Conservation (phyloP, 1,140 invertebrate genomes). For the Zaprionus ghesquierei region DNA sequence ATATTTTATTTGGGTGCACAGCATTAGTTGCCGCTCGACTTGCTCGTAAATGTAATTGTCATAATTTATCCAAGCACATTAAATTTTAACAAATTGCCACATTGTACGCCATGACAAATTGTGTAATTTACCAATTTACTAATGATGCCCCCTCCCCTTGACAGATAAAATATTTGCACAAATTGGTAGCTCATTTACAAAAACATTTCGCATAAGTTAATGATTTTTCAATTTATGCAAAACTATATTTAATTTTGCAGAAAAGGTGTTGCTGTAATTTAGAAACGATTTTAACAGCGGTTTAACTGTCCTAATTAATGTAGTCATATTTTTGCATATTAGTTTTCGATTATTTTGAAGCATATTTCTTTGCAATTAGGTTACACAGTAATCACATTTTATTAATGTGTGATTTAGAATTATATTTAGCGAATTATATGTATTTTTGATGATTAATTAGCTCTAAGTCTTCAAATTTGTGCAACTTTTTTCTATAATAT, state of each 20-base stretch:
- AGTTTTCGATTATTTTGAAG: background rate
- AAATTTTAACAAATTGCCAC: conserved; percentile 43
- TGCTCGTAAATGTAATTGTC: conserved; percentile 51
- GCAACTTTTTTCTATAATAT: too few relatives aligned
- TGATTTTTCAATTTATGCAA: conserved; percentile 1
- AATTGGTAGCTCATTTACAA: background rate
- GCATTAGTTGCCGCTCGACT: too few relatives aligned
- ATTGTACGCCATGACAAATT: conserved; percentile 29
- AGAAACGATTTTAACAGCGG: background rate
- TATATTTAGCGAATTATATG: too few relatives aligned
- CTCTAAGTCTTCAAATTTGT: too few relatives aligned
- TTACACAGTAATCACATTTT: too few relatives aligned
- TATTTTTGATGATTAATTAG: too few relatives aligned
- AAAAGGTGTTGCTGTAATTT: background rate
- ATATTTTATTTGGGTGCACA: conserved; percentile 21
- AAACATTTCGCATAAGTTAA: conserved; percentile 6
- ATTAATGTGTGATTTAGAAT: too few relatives aligned
- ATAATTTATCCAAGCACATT: conserved; percentile 68
- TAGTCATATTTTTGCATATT: background rate
- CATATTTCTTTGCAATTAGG: background rate
- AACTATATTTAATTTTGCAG: background rate
- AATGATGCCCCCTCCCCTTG: background rate
- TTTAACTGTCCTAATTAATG: background rate
- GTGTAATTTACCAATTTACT: conserved; percentile 20
- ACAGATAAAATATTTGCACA: conserved; percentile 3